Percentiles rank a stretch among this genome's conserved stretches.
Evolutionary conservation across 2,888 invertebrate genomes (phyloP).

Genomic region (Chromoteleia sp.): DNA sequence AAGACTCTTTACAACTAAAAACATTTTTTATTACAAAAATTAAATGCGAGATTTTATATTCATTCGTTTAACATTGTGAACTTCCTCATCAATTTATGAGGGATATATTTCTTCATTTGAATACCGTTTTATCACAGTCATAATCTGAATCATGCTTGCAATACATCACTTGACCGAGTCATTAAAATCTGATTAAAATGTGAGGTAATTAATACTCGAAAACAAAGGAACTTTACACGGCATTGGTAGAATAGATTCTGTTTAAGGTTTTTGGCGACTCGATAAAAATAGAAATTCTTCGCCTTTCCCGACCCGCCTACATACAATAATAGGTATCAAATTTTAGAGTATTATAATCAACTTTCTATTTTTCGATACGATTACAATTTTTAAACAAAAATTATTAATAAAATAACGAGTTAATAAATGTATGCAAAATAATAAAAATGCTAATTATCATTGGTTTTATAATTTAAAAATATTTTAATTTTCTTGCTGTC

Average conservation of each 20-base stretch:
- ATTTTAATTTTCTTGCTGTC: neutral
- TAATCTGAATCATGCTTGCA: neutral
- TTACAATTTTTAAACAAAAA: no score
- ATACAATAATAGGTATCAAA: slow-evolving; percentile 8
- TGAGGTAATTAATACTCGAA: slow-evolving; percentile 4
- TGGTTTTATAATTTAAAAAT: neutral
- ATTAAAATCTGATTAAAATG: slow-evolving; percentile 19
- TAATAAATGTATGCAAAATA: no score
- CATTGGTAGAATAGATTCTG: slow-evolving; percentile 4
- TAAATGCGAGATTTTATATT: no score
- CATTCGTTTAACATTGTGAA: no score
- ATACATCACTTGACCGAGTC: slow-evolving; percentile 4
- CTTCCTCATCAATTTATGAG: no score
- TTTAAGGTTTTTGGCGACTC: slow-evolving; percentile 8
- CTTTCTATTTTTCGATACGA: neutral
- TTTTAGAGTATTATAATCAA: neutral
- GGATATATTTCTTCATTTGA: slow-evolving; percentile 5
- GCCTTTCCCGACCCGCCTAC: slow-evolving; percentile 8
- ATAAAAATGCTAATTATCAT: no score
- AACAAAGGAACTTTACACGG: neutral
- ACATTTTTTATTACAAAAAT: no score
- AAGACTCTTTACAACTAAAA: no score
- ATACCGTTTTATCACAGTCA: neutral
- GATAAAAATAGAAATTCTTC: slow-evolving; percentile 21
- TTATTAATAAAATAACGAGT: no score